A percentile compares a stretch with the other conserved stretches of the same genome.
These are phyloP conservation scores for Odontomachus brunneus DNA, from an alignment of 1,140 invertebrate genomes.

Conservation along the genomic window DNA sequence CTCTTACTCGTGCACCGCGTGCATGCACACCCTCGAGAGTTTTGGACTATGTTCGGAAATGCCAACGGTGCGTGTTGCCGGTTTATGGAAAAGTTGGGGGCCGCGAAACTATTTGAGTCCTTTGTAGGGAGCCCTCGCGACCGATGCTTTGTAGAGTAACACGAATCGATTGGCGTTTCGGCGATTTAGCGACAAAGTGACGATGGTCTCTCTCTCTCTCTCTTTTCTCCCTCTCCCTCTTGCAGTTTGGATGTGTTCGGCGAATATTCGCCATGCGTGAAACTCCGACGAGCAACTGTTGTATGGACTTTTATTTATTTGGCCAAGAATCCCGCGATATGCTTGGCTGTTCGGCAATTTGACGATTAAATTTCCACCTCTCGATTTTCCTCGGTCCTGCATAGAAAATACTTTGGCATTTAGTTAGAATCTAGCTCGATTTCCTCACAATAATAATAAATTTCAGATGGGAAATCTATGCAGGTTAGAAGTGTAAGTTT, in stretches of 20 bases:
- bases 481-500: no score
- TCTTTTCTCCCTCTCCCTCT: neutral
- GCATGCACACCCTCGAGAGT: constrained; percentile 10
- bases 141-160: constrained; percentile 20
- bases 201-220: neutral
- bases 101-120: constrained; percentile 42
- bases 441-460: no score
- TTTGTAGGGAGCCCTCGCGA: constrained; percentile 33
- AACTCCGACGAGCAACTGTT: no score
- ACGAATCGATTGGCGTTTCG: constrained; percentile 53
- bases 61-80: constrained; percentile 45
- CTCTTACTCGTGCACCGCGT: no score
- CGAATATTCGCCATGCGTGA: constrained; percentile 20
- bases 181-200: constrained; percentile 43
- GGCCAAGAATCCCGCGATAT: neutral
- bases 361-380: neutral
- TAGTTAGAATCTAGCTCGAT: no score
- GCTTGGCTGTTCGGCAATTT: neutral
- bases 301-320: constrained; percentile 14
- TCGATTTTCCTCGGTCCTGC: neutral
- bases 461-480: no score
- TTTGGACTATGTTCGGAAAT: constrained; percentile 53
- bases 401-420: no score
- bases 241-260: constrained; percentile 1
- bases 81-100: constrained; percentile 47